phyloP scores from a whole-genome alignment of 1,140 invertebrate genomes.

The Papilio machaon region DNA sequence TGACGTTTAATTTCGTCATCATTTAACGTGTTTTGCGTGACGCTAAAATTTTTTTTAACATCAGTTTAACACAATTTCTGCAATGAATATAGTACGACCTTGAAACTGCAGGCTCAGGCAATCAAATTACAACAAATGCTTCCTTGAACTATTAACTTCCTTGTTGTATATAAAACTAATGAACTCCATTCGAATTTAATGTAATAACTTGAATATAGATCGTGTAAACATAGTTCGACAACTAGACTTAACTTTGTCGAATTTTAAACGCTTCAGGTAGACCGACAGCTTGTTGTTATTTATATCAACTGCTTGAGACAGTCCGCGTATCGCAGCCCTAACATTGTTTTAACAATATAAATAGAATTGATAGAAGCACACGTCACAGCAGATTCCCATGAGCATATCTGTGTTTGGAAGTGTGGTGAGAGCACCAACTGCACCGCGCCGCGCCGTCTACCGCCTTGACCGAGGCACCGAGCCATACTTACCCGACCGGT shows the following conservation, averaged over 20 bases:
- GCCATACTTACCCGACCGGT: conserved; percentile 49
- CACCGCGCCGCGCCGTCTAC: conserved; percentile 53
- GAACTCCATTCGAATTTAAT: conserved; percentile 5
- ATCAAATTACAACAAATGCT: conserved; percentile 26
- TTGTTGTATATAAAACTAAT: conserved; percentile 17
- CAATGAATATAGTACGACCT: conserved; percentile 12
- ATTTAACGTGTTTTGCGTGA: conserved; percentile 7
- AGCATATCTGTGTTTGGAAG: neutral
- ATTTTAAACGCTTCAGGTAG: neutral
- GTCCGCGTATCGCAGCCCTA: neutral
- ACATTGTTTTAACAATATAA: neutral
- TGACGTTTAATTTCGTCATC: conserved; percentile 22
- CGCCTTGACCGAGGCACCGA: conserved; percentile 64
- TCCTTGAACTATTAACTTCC: conserved; percentile 18
- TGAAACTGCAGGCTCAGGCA: conserved; percentile 16
- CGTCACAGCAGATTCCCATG: neutral
- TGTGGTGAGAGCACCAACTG: conserved; percentile 39
- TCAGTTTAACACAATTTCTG: neutral
- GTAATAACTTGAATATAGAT: neutral
- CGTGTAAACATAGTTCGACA: neutral
- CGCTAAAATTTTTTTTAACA: neutral
- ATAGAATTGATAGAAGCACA: neutral
- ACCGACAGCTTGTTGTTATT: neutral
- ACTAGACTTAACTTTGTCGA: neutral
- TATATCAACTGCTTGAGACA: neutral